phyloP scores from a whole-genome alignment of 2,888 invertebrate genomes.

The Campopleginae sp. region DNA sequence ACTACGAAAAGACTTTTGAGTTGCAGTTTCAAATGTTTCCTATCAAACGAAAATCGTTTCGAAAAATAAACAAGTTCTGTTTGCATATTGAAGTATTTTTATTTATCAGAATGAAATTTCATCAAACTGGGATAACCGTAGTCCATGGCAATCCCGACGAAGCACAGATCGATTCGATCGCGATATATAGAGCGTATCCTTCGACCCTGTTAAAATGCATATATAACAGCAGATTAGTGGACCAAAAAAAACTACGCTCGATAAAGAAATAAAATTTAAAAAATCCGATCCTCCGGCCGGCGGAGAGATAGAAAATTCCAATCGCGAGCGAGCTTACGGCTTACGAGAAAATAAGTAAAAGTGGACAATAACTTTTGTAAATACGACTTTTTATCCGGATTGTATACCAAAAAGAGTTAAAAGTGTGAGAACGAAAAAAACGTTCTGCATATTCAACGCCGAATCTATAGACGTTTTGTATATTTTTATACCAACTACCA shows the following conservation, averaged over 20 bases:
- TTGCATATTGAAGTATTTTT: not conserved
- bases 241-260: conserved; percentile 10
- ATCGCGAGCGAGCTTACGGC: conserved; percentile 52
- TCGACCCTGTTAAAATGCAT: not conserved
- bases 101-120: not conserved
- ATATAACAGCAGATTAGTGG: conserved; percentile 8
- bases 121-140: not conserved
- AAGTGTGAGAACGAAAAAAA: conserved; percentile 21
- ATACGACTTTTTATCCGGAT: conserved; percentile 59
- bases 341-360: conserved; percentile 44
- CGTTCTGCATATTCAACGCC: conserved; percentile 10
- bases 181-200: not conserved
- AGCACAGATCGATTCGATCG: not conserved
- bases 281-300: conserved; percentile 13
- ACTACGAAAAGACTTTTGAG: not conserved
- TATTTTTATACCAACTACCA: conserved; percentile 34
- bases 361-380: conserved; percentile 49
- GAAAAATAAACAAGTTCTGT: not conserved
- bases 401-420: not conserved
- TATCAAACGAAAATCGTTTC: not conserved
- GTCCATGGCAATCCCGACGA: not conserved
- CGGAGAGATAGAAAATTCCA: conserved; percentile 51
- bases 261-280: conserved; percentile 28
- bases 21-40: not conserved
- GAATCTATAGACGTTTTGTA: conserved; percentile 39